Base-by-base conservation (phyloP, 2,113 vertebrate species). In the Heterocephalus glaber region DNA sequence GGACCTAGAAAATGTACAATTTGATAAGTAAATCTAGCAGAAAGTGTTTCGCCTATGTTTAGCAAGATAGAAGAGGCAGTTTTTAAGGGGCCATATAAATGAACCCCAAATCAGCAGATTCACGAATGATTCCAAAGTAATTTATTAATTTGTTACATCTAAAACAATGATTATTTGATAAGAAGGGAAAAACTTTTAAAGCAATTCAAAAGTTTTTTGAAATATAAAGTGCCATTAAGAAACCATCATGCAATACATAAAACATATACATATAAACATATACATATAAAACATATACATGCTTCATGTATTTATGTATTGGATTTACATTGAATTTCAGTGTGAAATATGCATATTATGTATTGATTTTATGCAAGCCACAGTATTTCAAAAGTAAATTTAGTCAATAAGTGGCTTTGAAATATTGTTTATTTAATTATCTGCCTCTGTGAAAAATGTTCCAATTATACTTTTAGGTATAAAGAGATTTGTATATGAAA, bases 141-240 rank as follows among this genome's bases (percentile, higher is more conserved):
- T 76, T 84, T 28, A 77, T 68, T 89, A 95, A 61, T 38, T 84
- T 41, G 5, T 41, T 89, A 28, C 22, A 85, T 54, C 24, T 92
- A 85, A 94, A 95, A 63, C 77, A 90, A 65, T 63, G 56, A 85
- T 89, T 89, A 70, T 61, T 93, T 92, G 58, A 60, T 77, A 88
- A 92, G 41, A 68, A 77, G 13, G 54, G 3, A 77, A 85, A 61
- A 35, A 54, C 68, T 87, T 79, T 61, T 54, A 77, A 94, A 26
- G 70, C 38, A 56, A 91, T 81, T 83, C 19, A 58, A 70, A 77
- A 63, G 38, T 89, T 61, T 35, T 91, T 90, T 95, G 65, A 94
- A 94, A 95, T 81, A 76, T 72, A 97, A 97, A 95, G 84, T 95
- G 41, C 14, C 41, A 94, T 87, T 92, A 85, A 80, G 70, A 92